Conservation (phyloP, 37 sponge, comb jelly and placozoan genomes). For the Eunapius fragilis region DNA sequence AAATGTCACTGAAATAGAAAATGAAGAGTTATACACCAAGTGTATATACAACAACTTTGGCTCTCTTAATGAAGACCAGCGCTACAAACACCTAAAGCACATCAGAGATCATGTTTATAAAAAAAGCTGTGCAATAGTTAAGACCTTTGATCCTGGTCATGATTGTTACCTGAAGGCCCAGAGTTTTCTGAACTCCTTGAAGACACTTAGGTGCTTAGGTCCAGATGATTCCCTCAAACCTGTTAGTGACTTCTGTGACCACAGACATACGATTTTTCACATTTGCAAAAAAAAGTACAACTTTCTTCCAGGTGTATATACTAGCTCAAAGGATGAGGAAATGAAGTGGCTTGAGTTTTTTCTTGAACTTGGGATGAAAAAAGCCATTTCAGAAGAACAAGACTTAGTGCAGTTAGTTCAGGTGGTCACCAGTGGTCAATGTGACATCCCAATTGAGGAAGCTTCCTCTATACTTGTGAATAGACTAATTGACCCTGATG, state of each 20-base stretch:
- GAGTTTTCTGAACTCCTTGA: conserved; percentile 3
- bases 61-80: conserved; percentile 23
- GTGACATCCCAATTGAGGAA: not conserved
- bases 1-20: not conserved
- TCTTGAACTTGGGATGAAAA: conserved; percentile 8
- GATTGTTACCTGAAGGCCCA: not conserved
- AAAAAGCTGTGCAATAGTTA: not conserved
- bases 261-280: conserved; percentile 13
- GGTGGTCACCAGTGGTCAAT: not conserved
- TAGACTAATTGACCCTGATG: not conserved
- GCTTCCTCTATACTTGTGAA: not conserved
- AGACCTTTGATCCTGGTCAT: not conserved
- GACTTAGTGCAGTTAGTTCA: conserved; percentile 32
- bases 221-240: not conserved
- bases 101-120: conserved; percentile 39
- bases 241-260: conserved; percentile 26
- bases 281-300: conserved; percentile 18
- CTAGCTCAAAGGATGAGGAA: not conserved
- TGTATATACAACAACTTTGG: conserved; percentile 43
- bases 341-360: conserved; percentile 49
- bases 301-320: conserved; percentile 27
- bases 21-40: conserved; percentile 21
- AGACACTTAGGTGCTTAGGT: conserved; percentile 34
- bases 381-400: not conserved
- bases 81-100: conserved; percentile 40